Base-by-base conservation (phyloP, 1,140 invertebrate genomes). In the Cotesia vestalis region DNA sequence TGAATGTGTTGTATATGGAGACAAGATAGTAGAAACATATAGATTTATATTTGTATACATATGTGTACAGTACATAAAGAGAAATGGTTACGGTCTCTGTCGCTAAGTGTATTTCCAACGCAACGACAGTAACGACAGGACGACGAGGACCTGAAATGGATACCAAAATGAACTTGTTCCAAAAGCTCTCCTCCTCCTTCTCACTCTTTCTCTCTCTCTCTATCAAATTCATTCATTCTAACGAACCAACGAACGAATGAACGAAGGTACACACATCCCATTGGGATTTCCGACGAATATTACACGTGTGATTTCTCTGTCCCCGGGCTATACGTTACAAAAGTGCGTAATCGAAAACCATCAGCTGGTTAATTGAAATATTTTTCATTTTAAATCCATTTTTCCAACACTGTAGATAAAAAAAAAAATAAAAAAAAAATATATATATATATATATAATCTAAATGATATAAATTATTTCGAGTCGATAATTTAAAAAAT, bases 331-430 rank as follows among this genome's bases (percentile, higher is more conserved):
- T 38, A 12, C 11, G 27, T 35, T 14, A 14, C 55, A 27, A 35
- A 38, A 34, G 67, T 55, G 57, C 55, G 68, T 70, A 62, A 70
- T 70, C 59, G 68, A 70, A 70, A 70, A 62, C 57, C 59, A 62
- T 62, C 66, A 69, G 36, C 60, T n/a, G 59, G 59, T 62, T 70
- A 70, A 70, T 70, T 70, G 68, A 70, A 70, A 70, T 63, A 62
- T 62, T 70, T 70, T 70, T 62, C 38, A n/a, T 55, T 5, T 55
- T 17, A 55, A 55, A n/a, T n/a, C 5, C 5, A 14, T 14, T n/a
- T n/a, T 12, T 14, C 14, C n/a, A 3, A 14, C 4, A 14, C 5
- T 55, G 11, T 55, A 55, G 17, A 14, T 14, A 2, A n/a, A 12
- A 9, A 9, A 8, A 9, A 40, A 40, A 40, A 40, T 2, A 40